phyloP scores from a whole-genome alignment of 2,113 vertebrate genomes.

The Muntiacus muntjak region DNA sequence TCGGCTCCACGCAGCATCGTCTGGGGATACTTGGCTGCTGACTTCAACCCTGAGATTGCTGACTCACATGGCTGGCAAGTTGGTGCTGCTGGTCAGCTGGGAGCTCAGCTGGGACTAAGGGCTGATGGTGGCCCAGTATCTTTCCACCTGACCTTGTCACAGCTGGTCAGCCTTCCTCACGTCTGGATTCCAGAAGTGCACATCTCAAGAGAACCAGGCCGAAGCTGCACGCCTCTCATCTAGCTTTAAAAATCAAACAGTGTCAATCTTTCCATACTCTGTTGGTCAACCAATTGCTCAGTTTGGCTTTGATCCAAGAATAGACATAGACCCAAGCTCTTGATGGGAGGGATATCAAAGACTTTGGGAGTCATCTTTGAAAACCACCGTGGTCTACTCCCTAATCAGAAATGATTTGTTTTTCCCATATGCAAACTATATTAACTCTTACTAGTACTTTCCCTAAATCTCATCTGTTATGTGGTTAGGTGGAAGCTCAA shows the following conservation, averaged over 20 bases:
- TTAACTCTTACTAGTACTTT: not conserved
- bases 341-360: not conserved
- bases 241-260: not conserved
- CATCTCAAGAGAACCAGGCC: not conserved
- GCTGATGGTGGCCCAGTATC: too few species aligned
- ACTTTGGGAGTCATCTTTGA: not conserved
- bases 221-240: not conserved
- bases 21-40: not conserved
- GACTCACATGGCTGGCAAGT: accelerated
- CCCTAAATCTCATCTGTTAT: not conserved
- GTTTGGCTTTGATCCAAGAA: not conserved
- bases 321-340: not conserved
- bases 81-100: not conserved
- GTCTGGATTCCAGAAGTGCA: not conserved
- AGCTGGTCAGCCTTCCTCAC: not conserved
- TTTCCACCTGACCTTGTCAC: not conserved
- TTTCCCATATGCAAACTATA: not conserved
- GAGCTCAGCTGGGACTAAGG: not conserved
- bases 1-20: not conserved
- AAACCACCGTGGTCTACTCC: not conserved
- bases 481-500: not conserved
- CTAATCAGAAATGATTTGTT: not conserved
- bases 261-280: not conserved
- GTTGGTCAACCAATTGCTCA: not conserved
- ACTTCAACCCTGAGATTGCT: not conserved